phyloP scores from a whole-genome alignment of 2,113 vertebrate species.

The Hiodon alosoides region DNA sequence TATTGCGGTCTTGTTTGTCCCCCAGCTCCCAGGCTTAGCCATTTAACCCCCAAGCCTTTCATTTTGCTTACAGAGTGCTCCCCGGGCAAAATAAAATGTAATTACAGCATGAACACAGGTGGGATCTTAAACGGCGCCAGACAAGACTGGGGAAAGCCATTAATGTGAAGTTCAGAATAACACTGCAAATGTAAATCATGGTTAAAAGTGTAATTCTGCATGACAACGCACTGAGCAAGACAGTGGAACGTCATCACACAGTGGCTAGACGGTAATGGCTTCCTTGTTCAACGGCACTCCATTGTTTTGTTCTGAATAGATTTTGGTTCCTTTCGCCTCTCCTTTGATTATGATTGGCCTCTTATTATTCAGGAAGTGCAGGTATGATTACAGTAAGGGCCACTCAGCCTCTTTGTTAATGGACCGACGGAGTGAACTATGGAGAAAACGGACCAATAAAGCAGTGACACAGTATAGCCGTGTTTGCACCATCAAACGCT shows the following conservation, averaged over 20 bases:
- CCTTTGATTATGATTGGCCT: neutral
- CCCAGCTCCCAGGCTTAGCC: slow-evolving; percentile 31
- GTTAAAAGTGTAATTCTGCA: neutral
- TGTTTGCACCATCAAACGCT: too few species aligned
- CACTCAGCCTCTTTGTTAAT: neutral
- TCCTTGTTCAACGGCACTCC: neutral
- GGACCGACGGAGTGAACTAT: neutral
- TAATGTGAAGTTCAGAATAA: slow-evolving; percentile 18
- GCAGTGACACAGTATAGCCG: too few species aligned
- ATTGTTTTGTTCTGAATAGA: neutral
- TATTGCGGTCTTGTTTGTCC: slow-evolving; percentile 22
- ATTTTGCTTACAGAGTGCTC: slow-evolving; percentile 16
- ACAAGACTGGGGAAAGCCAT: slow-evolving; percentile 22
- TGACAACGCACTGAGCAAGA: neutral
- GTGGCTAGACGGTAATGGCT: too few species aligned
- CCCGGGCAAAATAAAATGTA: slow-evolving; percentile 44
- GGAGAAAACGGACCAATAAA: neutral
- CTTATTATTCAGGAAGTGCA: neutral
- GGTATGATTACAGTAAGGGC: neutral
- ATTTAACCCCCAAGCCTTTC: slow-evolving; percentile 38
- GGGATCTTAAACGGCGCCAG: slow-evolving; percentile 27
- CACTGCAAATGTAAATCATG: slow-evolving; percentile 1
- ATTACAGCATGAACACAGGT: slow-evolving; percentile 37
- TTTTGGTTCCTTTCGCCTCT: neutral
- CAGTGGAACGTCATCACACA: neutral